phyloP scores from a whole-genome alignment of 2,113 vertebrate genomes.

The Protomyctophum bolini region DNA sequence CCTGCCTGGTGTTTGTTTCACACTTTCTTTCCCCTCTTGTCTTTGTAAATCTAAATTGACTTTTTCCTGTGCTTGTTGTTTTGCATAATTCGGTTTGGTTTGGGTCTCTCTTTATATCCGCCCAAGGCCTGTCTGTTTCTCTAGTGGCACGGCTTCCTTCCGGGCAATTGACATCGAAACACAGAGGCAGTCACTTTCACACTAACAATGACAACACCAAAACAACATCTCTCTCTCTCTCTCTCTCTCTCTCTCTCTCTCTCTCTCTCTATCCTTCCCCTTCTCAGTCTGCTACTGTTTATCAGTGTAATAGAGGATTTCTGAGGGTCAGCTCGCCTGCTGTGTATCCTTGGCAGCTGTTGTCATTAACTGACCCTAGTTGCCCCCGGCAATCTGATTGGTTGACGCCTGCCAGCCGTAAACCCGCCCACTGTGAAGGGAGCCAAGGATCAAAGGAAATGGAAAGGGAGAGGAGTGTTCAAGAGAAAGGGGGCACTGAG shows the following conservation, averaged over 20 bases:
- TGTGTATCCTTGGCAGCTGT: background rate
- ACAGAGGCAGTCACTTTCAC: too few relatives aligned
- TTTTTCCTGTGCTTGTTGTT: background rate
- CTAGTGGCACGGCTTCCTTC: background rate
- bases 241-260: background rate
- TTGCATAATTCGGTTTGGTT: background rate
- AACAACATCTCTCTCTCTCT: background rate
- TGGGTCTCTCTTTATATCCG: background rate
- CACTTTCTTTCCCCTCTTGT: background rate
- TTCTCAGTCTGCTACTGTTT: background rate
- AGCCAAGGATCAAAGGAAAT: background rate
- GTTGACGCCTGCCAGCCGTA: background rate
- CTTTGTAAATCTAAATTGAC: conserved; percentile 3
- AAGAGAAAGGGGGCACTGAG: too few relatives aligned
- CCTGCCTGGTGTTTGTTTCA: background rate
- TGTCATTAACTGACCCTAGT: background rate
- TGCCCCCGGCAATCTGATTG: background rate
- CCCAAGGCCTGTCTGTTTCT: too few relatives aligned
- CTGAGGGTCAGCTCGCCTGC: background rate
- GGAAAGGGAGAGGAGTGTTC: too few relatives aligned
- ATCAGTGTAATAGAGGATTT: background rate
- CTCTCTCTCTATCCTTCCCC: background rate
- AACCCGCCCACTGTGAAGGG: background rate
- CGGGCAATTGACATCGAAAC: background rate
- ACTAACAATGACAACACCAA: too few relatives aligned